phyloP scores from a whole-genome alignment of 1,140 invertebrate species.

The Maniola jurtina region DNA sequence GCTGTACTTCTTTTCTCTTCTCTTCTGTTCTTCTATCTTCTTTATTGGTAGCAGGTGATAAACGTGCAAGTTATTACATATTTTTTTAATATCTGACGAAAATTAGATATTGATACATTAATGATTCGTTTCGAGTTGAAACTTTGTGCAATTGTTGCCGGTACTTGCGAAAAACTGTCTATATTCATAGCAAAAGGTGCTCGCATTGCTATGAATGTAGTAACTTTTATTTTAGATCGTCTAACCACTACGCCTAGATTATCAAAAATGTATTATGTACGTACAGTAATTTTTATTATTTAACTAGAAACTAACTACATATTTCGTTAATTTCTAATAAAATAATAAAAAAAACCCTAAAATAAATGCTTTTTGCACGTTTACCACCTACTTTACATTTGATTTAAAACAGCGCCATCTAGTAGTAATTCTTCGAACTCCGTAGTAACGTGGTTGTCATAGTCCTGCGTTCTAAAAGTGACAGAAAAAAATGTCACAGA shows the following conservation, averaged over 20 bases:
- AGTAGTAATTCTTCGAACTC: background rate
- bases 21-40: background rate
- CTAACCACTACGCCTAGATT: no score
- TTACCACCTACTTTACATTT: background rate
- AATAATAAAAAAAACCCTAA: no score
- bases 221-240: no score
- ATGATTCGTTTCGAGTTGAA: no score
- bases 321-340: no score
- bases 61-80: background rate
- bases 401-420: slow-evolving; percentile 35
- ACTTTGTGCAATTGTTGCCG: no score
- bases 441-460: background rate
- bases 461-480: slow-evolving; percentile 45
- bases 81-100: background rate
- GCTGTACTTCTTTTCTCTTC: slow-evolving; percentile 37
- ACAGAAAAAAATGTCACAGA: slow-evolving; percentile 22
- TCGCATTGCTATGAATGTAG: no score
- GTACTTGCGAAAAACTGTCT: no score
- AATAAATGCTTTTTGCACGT: background rate
- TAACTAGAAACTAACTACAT: no score
- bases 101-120: no score
- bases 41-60: background rate
- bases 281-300: background rate
- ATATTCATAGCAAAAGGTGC: no score
- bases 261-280: no score